Evolutionary conservation across 2,797 vertebrate genomes (phyloP), one percentile per base, ranked within the genome.

Genomic region (Antennarius maculatus): DNA sequence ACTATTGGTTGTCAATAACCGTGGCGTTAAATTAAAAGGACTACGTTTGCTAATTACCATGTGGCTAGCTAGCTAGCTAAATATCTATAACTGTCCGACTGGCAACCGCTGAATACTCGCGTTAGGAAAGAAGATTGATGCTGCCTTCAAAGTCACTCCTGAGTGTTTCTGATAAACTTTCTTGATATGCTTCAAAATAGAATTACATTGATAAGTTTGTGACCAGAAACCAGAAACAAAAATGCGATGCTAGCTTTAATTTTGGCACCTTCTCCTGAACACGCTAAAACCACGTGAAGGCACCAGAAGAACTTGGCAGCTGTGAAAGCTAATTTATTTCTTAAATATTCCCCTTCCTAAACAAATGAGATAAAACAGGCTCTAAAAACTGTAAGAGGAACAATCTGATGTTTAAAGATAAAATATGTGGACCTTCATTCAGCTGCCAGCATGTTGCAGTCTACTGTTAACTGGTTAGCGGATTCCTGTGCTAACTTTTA

Each of bases 1-100:
- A 74, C 74, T 56, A 53, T 66, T 9, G 64, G 82, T 77, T 63
- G 59, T 80, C 69, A 55, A 54, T 71, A 71, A 77, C 72, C 39
- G 49, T 83, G 71, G 80, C 64, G 1, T 68, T 77, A 46, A 85
- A 75, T 80, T 37, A 56, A 72, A 78, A 69, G 1, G 1, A 54
- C 54, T 77, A 71, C 27, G 18, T 61, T 47, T 23, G 65, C 65
- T 62, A 62, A 71, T 31, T 49, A 48, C 55, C 58, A 7, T 59
- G 62, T 64, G 47, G 61, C 53, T 53, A 56, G n/a, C 54, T 78
- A 71, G 46, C 45, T 42, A 81, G 31, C 31, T 34, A 58, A 48
- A 45, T 46, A 61, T 61, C 48, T 78, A 73, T 61, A 61, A 42
- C 28, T 34, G 43, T 58, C 45, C 6, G 2, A 16, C 55, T 41